Base-by-base conservation (phyloP, 2,888 invertebrate genomes). In the Cylloceria caligata region DNA sequence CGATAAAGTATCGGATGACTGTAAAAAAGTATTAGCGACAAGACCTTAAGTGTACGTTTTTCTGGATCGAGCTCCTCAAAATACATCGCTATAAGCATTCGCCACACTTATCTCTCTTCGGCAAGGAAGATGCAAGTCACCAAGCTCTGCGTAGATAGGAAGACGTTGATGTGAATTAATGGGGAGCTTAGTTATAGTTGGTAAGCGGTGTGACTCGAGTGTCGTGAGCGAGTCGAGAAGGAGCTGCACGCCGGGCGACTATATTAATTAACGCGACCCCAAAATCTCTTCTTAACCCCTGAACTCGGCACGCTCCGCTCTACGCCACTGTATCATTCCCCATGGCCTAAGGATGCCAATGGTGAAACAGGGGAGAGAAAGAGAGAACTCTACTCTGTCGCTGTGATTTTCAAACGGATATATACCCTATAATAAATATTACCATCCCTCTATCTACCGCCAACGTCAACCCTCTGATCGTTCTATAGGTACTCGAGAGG, bases 141-240 rank as follows among this genome's bases (percentile, higher is more conserved):
- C 90, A 84, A 84, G 85, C 86, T 85, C 79, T 73, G 57, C 74
- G 39, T 82, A 87, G 88, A 88, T 92, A 92, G 90, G 84, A 92
- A 92, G 92, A 92, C 92, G 89, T 92, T 92, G 92, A 92, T 91
- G 92, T 92, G 91, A 92, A 92, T 92, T 92, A 92, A 92, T 92
- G 92, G 86, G 89, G 87, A 87, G 91, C 91, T 92, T 92, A 92
- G 90, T 89, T 88, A 88, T 88, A 89, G 89, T 90, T 84, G 77
- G 84, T 77, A 83, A 71, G 80, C 78, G 80, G 72, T 67, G 75
- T 60, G 77, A 80, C 78, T 79, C 80, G 75, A 86, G 87, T 85
- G 81, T 74, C 81, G 82, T 77, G 69, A 82, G 75, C 69, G 39
- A 67, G 36, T 47, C 42, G 34, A 19, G 27, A 65, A 72, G 36